Base-by-base conservation (phyloP, 2,797 vertebrate genomes). In the Lithobates pipiens region DNA sequence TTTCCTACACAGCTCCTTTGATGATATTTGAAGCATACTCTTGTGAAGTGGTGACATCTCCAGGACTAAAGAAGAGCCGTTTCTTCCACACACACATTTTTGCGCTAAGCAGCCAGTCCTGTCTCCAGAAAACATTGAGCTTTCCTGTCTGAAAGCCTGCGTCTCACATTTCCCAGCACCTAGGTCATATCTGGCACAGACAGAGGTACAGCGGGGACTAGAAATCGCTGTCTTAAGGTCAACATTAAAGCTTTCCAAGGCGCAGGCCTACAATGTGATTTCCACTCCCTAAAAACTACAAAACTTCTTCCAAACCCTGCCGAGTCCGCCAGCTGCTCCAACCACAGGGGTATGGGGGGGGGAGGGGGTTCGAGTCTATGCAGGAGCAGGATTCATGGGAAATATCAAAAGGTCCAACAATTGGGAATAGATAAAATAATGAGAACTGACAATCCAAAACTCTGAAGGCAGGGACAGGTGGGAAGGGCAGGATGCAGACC, bases 151-250 rank as follows among this genome's bases (percentile, higher is more conserved):
- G 34, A 34, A 63, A 29, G 50, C 25, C 76, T 16, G 68, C 71
- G 5, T 42, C 54, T 76, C 68, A 82, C 69, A 86, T 82, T 77
- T 86, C 50, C 68, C 74, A 72, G 67, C 34, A 13, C 39, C 65
- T 63, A 67, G 44, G 36, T 78, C 85, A 86, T 86, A 82, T 65
- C 80, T 86, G 80, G 85, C 85, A 77, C 77, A 54, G 68, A 71
- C 77, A 36, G 68, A 76, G 29, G 70, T 63, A 68, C 34, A 67
- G 61, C 61, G 5, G n/a, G 76, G 54, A 74, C 18, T 25, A 32
- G 10, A 85, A 85, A 74, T 74, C 16, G 69, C 54, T 46, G 76
- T 54, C 54, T 73, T 36, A 39, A 77, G 75, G 34, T 77, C 75
- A 23, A 29, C 21, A 21, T 21, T 79, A 71, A 77, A 73, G 29